phyloP scores from a whole-genome alignment of 2,888 invertebrate genomes.

The Eugnorisma glareosa region DNA sequence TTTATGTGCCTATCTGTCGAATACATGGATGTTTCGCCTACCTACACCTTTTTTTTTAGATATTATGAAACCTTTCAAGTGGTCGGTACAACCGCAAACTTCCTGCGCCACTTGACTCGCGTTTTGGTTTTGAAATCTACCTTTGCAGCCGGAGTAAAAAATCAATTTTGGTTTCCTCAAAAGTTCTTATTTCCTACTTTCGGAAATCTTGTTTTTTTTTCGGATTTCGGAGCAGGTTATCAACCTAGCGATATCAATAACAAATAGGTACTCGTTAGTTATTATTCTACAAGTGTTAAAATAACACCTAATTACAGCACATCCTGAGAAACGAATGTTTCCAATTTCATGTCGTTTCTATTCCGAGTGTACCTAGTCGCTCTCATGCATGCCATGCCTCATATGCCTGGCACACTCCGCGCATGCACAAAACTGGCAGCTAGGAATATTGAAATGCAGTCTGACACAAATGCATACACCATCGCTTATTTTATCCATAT shows the following conservation, averaged over 20 bases:
- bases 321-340: constrained; percentile 22
- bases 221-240: neutral
- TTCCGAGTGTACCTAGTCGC: constrained; percentile 1
- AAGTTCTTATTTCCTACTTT: neutral
- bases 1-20: constrained; percentile 40
- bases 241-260: neutral
- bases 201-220: neutral
- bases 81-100: constrained; percentile 29
- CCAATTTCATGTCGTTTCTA: constrained; percentile 43
- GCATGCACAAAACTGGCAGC: constrained; percentile 51
- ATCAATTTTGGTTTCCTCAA: neutral
- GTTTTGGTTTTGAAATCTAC: neutral
- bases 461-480: constrained; percentile 41
- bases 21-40: neutral
- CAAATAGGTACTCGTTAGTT: neutral
- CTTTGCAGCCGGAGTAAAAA: neutral
- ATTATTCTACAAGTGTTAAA: constrained; percentile 20
- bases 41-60: constrained; percentile 4
- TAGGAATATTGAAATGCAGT: constrained; percentile 37
- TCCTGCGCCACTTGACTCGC: constrained; percentile 29
- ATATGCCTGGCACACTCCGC: constrained; percentile 19
- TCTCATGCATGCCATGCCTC: constrained; percentile 5
- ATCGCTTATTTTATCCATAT: constrained; percentile 29
- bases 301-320: constrained; percentile 7
- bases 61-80: constrained; percentile 32